Conservation (phyloP, 2,888 invertebrate species). For the Tethea ocularis region DNA sequence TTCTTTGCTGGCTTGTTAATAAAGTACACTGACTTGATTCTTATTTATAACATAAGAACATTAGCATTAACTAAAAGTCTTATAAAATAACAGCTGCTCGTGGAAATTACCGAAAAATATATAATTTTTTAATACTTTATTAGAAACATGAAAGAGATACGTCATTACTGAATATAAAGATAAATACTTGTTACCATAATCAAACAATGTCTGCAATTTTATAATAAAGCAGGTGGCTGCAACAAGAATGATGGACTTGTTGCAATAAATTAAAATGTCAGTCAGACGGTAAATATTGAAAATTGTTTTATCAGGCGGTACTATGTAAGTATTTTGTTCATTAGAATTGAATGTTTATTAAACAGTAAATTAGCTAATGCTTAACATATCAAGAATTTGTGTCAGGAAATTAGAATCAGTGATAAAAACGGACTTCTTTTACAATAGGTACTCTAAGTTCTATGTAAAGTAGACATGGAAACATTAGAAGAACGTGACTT, state of each 20-base stretch:
- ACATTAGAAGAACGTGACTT: constrained; percentile 32
- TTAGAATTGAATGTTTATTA: neutral
- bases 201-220: neutral
- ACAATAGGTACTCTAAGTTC: neutral
- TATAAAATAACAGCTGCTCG: neutral
- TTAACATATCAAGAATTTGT: neutral
- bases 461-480: constrained; percentile 1
- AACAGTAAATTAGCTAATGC: no score
- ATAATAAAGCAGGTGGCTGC: neutral
- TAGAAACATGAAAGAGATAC: no score
- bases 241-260: neutral
- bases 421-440: neutral
- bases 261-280: neutral
- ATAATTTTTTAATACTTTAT: neutral
- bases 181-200: neutral
- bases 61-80: no score
- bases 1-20: no score
- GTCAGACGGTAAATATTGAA: neutral
- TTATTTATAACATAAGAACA: no score
- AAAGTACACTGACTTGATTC: no score
- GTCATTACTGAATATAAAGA: no score
- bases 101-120: neutral
- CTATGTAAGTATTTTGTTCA: neutral
- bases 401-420: neutral
- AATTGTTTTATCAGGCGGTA: neutral